Evolutionary conservation across 2,797 vertebrate species (phyloP), one percentile per base, ranked within the genome.

Genomic region (Schizothorax lantsangensis): DNA sequence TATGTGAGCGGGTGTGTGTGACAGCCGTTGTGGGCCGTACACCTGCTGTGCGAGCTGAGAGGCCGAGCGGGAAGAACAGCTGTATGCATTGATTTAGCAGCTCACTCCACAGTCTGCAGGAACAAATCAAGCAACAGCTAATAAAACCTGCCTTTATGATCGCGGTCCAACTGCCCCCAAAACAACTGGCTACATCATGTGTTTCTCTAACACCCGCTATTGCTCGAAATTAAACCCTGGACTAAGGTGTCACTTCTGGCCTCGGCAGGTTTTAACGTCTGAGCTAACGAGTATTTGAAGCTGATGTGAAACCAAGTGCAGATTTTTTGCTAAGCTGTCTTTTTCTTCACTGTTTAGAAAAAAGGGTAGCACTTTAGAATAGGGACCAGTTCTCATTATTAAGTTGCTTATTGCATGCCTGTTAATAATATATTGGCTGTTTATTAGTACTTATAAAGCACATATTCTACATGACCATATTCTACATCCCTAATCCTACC

Each of bases 71-170:
- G 68, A 89, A 92, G 96, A 98, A 98, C 97, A 99, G 97, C 98
- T 99, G 98, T 95, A 96, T 88, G 90, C 96, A 96, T 96, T 98
- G 97, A 98, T 97, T 98, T 98, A 98, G 97, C 96, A 89, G 94
- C 95, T 96, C 92, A 93, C 96, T 97, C 94, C 94, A 93, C 96
- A 93, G 96, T 95, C 97, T 97, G 95, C 97, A 98, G 97, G 97
- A 98, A 97, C 95, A 95, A 97, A 97, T 99, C 98, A 98, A 96
- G 96, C 95, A 94, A 97, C 98, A 99, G 97, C 97, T 98, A 97
- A 95, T 99, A 98, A 99, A 98, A 96, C 93, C 91, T 86, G 94
- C 95, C 95, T 97, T 98, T 97, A 97, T 96, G 95, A 96, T 95
- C 92, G 86, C 90, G 91, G 93, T 79, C 89, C 90, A 87, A 89